phyloP scores from a whole-genome alignment of 2,888 invertebrate genomes.

The Plagodis dolabraria region DNA sequence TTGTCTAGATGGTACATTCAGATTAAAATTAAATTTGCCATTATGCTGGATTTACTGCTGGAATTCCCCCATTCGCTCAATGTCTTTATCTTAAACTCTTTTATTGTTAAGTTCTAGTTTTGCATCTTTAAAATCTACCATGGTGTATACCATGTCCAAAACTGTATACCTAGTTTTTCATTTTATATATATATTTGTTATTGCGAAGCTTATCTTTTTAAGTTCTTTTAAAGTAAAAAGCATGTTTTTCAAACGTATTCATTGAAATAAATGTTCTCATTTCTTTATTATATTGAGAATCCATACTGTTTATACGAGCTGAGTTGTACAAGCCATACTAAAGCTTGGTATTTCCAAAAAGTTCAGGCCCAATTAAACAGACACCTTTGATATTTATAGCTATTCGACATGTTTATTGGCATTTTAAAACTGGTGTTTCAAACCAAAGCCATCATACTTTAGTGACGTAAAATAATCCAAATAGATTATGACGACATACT shows the following conservation, averaged over 20 bases:
- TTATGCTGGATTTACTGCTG: slow-evolving; percentile 50
- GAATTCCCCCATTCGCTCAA: slow-evolving; percentile 24
- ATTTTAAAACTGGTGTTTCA: neutral
- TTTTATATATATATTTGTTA: no score
- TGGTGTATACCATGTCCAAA: neutral
- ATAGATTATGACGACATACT: slow-evolving; percentile 4
- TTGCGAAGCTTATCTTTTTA: neutral
- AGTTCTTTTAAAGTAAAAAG: neutral
- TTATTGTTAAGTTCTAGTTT: slow-evolving; percentile 16
- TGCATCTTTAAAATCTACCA: neutral
- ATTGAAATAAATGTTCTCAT: no score
- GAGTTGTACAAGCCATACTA: slow-evolving; percentile 13
- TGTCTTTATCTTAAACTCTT: slow-evolving; percentile 16
- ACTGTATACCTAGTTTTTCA: no score
- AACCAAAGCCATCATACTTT: neutral
- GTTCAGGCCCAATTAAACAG: slow-evolving; percentile 41
- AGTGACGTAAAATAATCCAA: neutral
- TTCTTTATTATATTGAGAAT: no score
- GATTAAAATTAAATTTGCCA: slow-evolving; percentile 68
- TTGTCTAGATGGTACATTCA: slow-evolving; percentile 57
- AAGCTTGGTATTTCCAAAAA: slow-evolving; percentile 45
- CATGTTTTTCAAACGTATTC: no score
- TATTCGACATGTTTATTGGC: slow-evolving; percentile 30
- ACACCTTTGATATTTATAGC: slow-evolving; percentile 39
- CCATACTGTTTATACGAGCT: no score